Evolutionary conservation across 2,888 invertebrate species (phyloP).

Genomic region (Drosophila subquinaria): DNA sequence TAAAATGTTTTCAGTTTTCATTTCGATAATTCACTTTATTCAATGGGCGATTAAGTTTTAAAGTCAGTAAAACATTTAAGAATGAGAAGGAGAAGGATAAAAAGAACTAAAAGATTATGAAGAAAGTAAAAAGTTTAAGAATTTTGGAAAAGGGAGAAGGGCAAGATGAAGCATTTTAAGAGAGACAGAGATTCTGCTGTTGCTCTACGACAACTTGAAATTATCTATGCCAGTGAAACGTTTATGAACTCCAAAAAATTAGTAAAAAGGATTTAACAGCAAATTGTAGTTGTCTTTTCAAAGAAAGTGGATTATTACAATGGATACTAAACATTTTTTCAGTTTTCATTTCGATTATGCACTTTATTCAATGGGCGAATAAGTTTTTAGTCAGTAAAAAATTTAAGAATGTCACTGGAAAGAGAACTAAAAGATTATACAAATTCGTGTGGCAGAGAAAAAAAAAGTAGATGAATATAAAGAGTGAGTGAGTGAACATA

Average conservation of each 20-base stretch:
- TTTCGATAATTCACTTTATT: background rate
- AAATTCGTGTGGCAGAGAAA: too few species aligned
- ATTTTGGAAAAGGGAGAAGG: background rate
- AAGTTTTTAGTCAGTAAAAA: background rate
- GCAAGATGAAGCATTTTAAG: too few species aligned
- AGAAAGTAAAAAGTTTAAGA: background rate
- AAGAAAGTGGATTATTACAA: background rate
- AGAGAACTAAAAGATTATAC: background rate
- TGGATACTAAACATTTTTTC: background rate
- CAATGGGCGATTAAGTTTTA: background rate
- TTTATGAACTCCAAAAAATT: constrained; percentile 17
- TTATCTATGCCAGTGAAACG: too few species aligned
- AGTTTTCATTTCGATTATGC: background rate
- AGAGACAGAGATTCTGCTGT: too few species aligned
- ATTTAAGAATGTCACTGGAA: background rate
- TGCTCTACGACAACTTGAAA: too few species aligned
- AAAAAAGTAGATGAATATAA: too few species aligned
- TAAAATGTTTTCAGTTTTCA: background rate
- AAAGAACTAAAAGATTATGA: background rate
- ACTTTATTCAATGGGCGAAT: background rate
- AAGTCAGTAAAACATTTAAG: background rate
- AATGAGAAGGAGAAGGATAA: background rate
- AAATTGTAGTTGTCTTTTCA: background rate
- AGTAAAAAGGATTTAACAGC: constrained; percentile 5
- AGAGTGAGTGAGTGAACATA: too few species aligned